These are phyloP conservation scores for Lottia scabra DNA, from an alignment of 2,888 invertebrate species.

Conservation along the genomic window DNA sequence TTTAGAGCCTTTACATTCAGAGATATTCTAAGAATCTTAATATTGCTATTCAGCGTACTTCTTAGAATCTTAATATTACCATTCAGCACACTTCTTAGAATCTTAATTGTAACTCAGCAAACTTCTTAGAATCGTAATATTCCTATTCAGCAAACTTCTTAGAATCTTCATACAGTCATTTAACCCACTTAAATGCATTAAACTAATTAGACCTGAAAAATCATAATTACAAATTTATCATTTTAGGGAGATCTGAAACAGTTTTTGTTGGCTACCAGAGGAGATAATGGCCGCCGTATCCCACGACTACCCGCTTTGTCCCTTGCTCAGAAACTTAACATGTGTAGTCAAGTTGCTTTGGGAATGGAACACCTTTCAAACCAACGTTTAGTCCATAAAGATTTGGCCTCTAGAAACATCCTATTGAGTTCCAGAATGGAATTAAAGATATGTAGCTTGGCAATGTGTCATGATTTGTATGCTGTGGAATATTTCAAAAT, in stretches of 20 bases:
- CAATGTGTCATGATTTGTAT: slow-evolving; percentile 84
- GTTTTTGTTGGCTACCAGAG: slow-evolving; percentile 70
- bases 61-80: too few species aligned
- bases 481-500: slow-evolving; percentile 87
- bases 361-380: slow-evolving; percentile 85
- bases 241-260: slow-evolving; percentile 90
- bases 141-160: too few species aligned
- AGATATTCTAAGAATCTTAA: too few species aligned
- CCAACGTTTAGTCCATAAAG: slow-evolving; percentile 85
- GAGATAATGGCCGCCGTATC: slow-evolving; percentile 73
- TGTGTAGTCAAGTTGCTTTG: slow-evolving; percentile 79
- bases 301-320: slow-evolving; percentile 75
- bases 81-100: too few species aligned
- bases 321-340: slow-evolving; percentile 68
- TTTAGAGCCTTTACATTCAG: too few species aligned
- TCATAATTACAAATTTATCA: slow-evolving; percentile 6
- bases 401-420: slow-evolving; percentile 92
- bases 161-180: too few species aligned
- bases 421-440: slow-evolving; percentile 83
- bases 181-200: too few species aligned
- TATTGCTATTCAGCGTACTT: too few species aligned
- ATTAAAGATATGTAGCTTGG: slow-evolving; percentile 83
- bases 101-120: too few species aligned
- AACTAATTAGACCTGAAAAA: too few species aligned
- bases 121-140: too few species aligned